Conservation (phyloP, 2,888 invertebrate species). For the Eupithecia insigniata region DNA sequence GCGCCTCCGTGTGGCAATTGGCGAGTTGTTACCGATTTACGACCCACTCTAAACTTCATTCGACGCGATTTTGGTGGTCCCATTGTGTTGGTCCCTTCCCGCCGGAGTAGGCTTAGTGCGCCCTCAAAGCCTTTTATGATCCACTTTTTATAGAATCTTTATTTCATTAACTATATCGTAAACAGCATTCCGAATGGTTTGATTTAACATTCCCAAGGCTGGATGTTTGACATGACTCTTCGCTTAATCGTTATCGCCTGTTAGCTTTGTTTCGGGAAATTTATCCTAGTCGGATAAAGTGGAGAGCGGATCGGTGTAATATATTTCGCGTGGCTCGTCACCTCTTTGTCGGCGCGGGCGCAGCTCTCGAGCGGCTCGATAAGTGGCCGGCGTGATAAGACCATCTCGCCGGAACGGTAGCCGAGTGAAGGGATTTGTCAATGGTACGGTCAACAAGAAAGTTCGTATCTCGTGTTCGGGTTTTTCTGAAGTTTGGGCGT, state of each 20-base stretch:
- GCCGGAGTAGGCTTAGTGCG: conserved; percentile 63
- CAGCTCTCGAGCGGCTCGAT: conserved; percentile 71
- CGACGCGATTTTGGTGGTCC: conserved; percentile 81
- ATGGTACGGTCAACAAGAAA: conserved; percentile 74
- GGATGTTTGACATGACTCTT: conserved; percentile 50
- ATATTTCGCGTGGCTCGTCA: conserved; percentile 71
- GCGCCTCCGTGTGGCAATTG: conserved; percentile 82
- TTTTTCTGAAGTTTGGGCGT: conserved; percentile 36
- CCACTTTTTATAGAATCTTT: conserved; percentile 70
- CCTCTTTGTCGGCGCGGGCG: conserved; percentile 76
- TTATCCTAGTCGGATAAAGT: conserved; percentile 46
- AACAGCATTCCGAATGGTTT: conserved; percentile 52
- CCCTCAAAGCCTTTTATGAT: conserved; percentile 71
- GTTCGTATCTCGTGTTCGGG: conserved; percentile 40
- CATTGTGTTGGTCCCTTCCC: conserved; percentile 72
- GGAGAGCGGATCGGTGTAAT: conserved; percentile 49
- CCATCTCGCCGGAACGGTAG: conserved; percentile 71
- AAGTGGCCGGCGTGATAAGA: conserved; percentile 74
- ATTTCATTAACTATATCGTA: conserved; percentile 73
- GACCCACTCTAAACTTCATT: conserved; percentile 80
- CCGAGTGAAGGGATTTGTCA: conserved; percentile 76
- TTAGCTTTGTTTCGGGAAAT: conserved; percentile 42
- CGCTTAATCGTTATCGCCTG: conserved; percentile 44
- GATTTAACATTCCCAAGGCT: conserved; percentile 51
- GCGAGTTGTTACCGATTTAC: conserved; percentile 80